phyloP scores from a whole-genome alignment of 2,888 invertebrate genomes.

The Periphyllus acericola region DNA sequence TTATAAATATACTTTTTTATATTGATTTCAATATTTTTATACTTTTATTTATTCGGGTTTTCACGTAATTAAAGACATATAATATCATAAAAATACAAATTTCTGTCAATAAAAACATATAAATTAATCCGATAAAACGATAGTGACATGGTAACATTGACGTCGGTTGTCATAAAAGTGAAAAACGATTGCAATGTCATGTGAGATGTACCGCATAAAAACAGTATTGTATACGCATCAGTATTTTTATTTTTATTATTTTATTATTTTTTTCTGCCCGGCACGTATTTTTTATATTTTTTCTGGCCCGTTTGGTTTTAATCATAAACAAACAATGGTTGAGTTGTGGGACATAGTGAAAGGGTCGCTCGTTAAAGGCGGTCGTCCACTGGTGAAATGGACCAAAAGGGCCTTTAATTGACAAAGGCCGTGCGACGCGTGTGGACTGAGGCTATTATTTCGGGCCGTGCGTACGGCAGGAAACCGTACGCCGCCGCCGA shows the following conservation, averaged over 20 bases:
- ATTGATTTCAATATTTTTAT: neutral
- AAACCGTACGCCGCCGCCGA: conserved; percentile 56
- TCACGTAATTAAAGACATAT: neutral
- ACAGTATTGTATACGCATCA: conserved; percentile 18
- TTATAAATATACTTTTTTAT: neutral
- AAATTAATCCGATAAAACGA: neutral
- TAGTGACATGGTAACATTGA: neutral
- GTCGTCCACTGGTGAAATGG: conserved; percentile 56
- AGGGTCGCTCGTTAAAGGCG: conserved; percentile 58
- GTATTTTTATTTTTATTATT: neutral
- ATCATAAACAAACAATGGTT: conserved; percentile 60
- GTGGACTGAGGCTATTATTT: conserved; percentile 59
- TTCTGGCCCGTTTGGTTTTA: conserved; percentile 53
- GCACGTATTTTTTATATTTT: neutral
- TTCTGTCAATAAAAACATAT: neutral
- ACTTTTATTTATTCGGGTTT: neutral
- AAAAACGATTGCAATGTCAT: conserved; percentile 24
- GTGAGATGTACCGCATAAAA: conserved; percentile 40
- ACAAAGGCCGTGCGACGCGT: conserved; percentile 49
- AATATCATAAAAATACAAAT: neutral
- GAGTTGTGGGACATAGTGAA: conserved; percentile 12
- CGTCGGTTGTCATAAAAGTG: conserved; percentile 3
- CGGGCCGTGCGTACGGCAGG: conserved; percentile 57
- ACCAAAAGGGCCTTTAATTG: conserved; percentile 60
- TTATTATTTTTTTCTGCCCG: conserved; percentile 11